These are phyloP conservation scores for Aleadryas rufinucha DNA, from an alignment of 2,113 vertebrate genomes.

Conservation along the genomic window DNA sequence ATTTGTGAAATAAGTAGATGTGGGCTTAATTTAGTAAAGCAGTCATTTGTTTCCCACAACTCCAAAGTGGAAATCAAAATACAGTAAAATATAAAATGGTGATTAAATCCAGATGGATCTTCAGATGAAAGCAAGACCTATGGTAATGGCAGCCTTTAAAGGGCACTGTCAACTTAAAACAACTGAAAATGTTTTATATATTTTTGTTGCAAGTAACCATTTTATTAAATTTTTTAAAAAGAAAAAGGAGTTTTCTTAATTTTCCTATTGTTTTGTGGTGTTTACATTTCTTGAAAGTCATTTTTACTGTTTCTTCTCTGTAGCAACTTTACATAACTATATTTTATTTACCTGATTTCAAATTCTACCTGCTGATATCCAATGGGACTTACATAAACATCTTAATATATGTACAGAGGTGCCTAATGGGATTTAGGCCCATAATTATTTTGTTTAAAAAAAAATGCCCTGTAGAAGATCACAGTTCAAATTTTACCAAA, in stretches of 20 bases:
- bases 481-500: not conserved
- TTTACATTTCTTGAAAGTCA: not conserved
- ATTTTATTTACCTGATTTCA: not conserved
- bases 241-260: not conserved
- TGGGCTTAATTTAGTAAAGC: not conserved
- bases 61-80: slow-evolving; percentile 30
- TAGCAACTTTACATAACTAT: not conserved
- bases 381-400: not conserved
- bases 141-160: not conserved
- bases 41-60: slow-evolving; percentile 23
- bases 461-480: not conserved
- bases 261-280: not conserved
- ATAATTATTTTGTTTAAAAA: not conserved
- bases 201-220: not conserved
- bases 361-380: not conserved
- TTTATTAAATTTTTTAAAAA: too few relatives aligned
- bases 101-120: slow-evolving; percentile 65
- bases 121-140: slow-evolving; percentile 21
- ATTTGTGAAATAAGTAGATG: slow-evolving; percentile 25
- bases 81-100: slow-evolving; percentile 30
- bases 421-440: not conserved
- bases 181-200: not conserved
- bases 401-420: not conserved
- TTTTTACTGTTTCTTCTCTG: not conserved
- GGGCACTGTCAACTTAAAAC: not conserved